Percentiles rank a stretch among this genome's conserved stretches.
Conservation (phyloP, 2,797 vertebrate genomes). For the Aldrovandia affinis region DNA sequence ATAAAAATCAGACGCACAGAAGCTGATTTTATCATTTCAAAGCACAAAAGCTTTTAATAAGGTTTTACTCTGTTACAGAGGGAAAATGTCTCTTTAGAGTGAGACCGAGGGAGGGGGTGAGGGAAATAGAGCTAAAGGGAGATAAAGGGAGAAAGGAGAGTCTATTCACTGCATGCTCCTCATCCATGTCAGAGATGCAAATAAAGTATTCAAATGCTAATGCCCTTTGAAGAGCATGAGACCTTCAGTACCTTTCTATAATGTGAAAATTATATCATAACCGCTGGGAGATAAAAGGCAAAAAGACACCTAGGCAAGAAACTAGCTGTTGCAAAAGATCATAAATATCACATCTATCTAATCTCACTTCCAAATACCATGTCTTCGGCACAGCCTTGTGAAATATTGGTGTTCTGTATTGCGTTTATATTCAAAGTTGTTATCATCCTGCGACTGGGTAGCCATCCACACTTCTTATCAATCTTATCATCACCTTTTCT, state of each 20-base stretch:
- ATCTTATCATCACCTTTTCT: too few species aligned
- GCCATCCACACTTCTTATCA: too few species aligned
- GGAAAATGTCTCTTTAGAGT: neutral
- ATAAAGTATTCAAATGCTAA: slow-evolving; percentile 8
- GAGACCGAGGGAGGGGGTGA: neutral
- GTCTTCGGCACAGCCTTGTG: neutral
- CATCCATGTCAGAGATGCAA: slow-evolving; percentile 5
- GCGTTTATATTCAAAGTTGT: neutral
- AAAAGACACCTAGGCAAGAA: neutral
- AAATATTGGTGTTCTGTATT: neutral
- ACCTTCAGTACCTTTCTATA: neutral
- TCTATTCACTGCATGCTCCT: neutral
- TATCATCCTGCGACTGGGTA: too few species aligned
- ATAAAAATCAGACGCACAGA: too few species aligned
- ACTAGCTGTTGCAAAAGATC: neutral
- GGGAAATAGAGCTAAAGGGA: neutral
- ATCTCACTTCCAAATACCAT: neutral
- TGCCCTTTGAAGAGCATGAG: neutral
- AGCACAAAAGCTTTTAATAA: neutral
- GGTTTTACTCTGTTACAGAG: neutral
- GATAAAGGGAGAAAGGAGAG: neutral
- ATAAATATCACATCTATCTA: neutral
- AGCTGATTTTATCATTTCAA: too few species aligned
- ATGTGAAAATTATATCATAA: neutral
- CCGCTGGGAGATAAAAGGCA: neutral